Base-by-base conservation (phyloP, 2,113 vertebrate species). In the Phylloscopus trochilus region DNA sequence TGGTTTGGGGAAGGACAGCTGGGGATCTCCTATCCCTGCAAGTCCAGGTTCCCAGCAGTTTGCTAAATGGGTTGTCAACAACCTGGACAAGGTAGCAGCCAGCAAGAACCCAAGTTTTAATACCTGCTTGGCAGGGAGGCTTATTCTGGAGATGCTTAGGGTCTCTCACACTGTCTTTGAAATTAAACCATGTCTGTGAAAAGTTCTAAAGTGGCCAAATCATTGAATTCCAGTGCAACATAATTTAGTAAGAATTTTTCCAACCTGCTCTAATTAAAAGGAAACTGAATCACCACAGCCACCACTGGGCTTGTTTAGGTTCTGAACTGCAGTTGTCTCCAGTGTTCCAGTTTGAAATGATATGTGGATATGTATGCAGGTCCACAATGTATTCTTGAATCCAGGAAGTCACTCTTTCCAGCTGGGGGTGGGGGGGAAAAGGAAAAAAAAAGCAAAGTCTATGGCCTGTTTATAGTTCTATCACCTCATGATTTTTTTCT, bases 401-500 rank as follows among this genome's bases (percentile, higher is more conserved):
- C 49, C 77, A 85, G 74, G 51, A 89, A 87, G 37, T 69, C 53
- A 13, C 18, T 75, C 41, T 69, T 90, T 89, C 39, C 28, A 92
- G 31, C 6, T 31, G 52, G 17, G 24, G n/a, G n/a, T n/a, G n/a
- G 22, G 28, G 2, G 7, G 33, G 35, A 33, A 56, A 28, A 3
- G 6, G 13, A 39, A 39, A 39, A 39, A 39, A 62, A 87, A 37
- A 6, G 4, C 20, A 31, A 3, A 33, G 37, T 84, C 37, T 39
- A 8, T 44, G 30, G 21, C 37, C 46, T 46, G 7, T 87, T 95
- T 90, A 83, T 80, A 58, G 30, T 20, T 95, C 53, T 92, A 5
- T 79, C 81, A 87, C 83, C 53, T 91, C 70, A 91, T 92, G 70
- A 87, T 75, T 90, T 93, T 92, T 92, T 64, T 80, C 62, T 44